phyloP scores from a whole-genome alignment of 2,797 vertebrate genomes.

The Ptychobarbus kaznakovi region DNA sequence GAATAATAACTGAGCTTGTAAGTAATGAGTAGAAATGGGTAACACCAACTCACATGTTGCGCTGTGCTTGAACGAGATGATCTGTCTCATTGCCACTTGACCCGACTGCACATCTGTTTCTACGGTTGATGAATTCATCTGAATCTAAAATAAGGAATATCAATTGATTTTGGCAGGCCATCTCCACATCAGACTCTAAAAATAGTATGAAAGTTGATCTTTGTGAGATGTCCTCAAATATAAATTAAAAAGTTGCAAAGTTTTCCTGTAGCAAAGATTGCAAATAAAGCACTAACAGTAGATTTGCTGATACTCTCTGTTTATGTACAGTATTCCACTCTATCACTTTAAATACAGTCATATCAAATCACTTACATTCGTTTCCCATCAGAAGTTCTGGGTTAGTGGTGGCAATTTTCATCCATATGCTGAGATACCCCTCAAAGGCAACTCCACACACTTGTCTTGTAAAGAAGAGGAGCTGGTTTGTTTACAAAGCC shows the following conservation, averaged over 20 bases:
- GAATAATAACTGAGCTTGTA: not conserved
- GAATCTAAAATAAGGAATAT: not conserved
- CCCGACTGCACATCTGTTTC: slow-evolving; percentile 3
- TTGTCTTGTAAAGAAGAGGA: slow-evolving; percentile 5
- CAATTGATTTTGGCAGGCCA: not conserved
- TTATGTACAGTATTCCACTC: not conserved
- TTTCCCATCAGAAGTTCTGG: slow-evolving; percentile 21
- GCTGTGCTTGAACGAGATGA: not conserved
- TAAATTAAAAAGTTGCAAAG: not conserved
- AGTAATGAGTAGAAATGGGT: not conserved
- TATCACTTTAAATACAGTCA: not conserved
- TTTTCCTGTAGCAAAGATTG: not conserved
- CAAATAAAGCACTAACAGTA: not conserved
- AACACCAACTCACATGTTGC: slow-evolving; percentile 25
- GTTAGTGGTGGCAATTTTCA: slow-evolving; percentile 48
- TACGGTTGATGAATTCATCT: slow-evolving; percentile 20
- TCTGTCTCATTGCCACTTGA: not conserved
- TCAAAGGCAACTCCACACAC: slow-evolving; percentile 50
- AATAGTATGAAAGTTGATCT: not conserved
- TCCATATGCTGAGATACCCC: slow-evolving; percentile 51
- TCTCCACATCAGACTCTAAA: not conserved
- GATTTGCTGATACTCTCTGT: not conserved
- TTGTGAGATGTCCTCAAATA: not conserved
- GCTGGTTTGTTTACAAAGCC: not conserved
- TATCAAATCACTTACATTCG: slow-evolving; percentile 29